Base-by-base conservation (phyloP, 2,888 invertebrate genomes). In the Muschampia plurimacula region DNA sequence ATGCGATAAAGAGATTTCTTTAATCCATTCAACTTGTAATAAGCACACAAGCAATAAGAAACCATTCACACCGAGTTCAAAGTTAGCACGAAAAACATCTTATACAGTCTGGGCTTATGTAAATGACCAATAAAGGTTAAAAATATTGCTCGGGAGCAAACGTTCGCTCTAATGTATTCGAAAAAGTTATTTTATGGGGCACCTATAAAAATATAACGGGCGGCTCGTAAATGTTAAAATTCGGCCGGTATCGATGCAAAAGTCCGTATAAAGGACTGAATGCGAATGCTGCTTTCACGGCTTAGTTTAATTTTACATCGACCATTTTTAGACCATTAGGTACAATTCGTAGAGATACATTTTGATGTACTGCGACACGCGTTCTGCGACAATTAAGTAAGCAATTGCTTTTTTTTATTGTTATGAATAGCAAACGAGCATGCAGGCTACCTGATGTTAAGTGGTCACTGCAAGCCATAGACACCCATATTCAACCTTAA, bases 181-280 rank as follows among this genome's bases (percentile, higher is more conserved):
- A 81, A 80, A 87, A 92, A 91, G 89, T 90, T 90, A 89, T 89
- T 92, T 92, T 89, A 92, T 88, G 89, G 86, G 86, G 85, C 86
- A 84, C 86, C 90, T 87, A 91, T 92, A 92, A 93, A 93, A 93
- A 91, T 89, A 89, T 91, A 89, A 91, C 87, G 84, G 86, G 78
- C 77, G 75, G 79, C 78, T 85, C 87, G 86, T 91, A 89, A 91
- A 91, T 87, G 88, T 87, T 87, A 84, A 89, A 91, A 86, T 88
- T 89, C 84, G 82, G 83, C 85, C 81, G 81, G 84, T 87, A 89
- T 91, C 87, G 88, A 91, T 90, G 86, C 86, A 83, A 86, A 84
- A 80, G 81, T 80, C 62, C 83, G 83, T 84, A 84, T 86, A 84
- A 83, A 82, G 80, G 79, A 78, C 80, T 82, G 78, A 80, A 79